A percentile compares a stretch with the other conserved stretches of the same genome.
Evolutionary conservation across 2,113 vertebrate genomes (phyloP).

Genomic region (Aphyosemion australe): DNA sequence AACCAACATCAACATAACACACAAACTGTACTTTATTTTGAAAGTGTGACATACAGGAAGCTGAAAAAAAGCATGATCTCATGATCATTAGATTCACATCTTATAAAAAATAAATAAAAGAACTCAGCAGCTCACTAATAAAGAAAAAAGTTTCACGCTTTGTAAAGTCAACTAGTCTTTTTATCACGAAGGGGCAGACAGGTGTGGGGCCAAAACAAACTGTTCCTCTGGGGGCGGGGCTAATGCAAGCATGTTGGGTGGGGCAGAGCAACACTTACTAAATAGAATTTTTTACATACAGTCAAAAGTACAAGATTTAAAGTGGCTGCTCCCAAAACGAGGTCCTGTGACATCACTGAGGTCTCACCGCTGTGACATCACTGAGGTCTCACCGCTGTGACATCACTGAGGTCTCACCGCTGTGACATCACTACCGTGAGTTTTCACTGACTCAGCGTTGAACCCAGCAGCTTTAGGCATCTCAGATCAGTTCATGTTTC

Average conservation of each 20-base stretch:
- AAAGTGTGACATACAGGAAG: constrained; percentile 57
- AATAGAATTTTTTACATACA: background rate
- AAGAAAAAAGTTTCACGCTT: constrained; percentile 52
- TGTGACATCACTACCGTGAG: too few species aligned
- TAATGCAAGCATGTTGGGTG: constrained; percentile 6
- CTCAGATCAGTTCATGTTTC: background rate
- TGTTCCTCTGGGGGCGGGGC: background rate
- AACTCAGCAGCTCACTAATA: constrained; percentile 27
- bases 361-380: too few species aligned
- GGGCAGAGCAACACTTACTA: too few species aligned
- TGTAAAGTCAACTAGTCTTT: constrained; percentile 33
- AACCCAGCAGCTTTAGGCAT: background rate
- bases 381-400: too few species aligned
- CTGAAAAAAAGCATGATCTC: constrained; percentile 37
- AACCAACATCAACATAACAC: background rate
- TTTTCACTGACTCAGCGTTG: too few species aligned
- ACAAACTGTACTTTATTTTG: constrained; percentile 58
- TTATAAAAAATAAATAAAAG: constrained; percentile 4
- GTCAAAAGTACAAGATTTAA: background rate
- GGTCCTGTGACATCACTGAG: background rate
- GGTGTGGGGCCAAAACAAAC: background rate
- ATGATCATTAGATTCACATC: constrained; percentile 10
- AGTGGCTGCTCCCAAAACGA: constrained; percentile 4
- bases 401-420: too few species aligned
- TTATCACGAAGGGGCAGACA: constrained; percentile 4